A percentile compares a stretch with the other conserved stretches of the same genome.
phyloP scores from a whole-genome alignment of 2,113 vertebrate species.

The Dryoscopus gambensis region DNA sequence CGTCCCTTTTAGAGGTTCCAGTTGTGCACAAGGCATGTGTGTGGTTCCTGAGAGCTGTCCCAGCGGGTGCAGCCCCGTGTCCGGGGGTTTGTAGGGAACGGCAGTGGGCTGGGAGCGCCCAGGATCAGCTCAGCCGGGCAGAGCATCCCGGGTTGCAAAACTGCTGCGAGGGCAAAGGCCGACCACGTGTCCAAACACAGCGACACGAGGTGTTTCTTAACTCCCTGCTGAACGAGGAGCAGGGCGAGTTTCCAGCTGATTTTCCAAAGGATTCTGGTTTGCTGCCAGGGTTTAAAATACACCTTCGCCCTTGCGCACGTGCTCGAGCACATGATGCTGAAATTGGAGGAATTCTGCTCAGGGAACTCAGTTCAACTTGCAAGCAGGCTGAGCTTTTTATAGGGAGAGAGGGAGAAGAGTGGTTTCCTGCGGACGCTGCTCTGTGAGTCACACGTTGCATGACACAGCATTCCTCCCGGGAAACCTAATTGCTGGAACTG shows the following conservation, averaged over 20 bases:
- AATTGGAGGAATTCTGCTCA: neutral
- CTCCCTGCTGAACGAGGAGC: neutral
- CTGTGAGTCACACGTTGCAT: neutral
- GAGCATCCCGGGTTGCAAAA: neutral
- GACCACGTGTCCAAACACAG: neutral
- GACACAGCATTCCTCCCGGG: constrained; percentile 14
- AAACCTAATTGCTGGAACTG: neutral
- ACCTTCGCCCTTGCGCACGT: neutral
- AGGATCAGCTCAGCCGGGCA: neutral
- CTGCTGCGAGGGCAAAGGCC: neutral
- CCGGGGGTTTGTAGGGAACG: rapidly evolving
- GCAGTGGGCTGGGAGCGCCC: neutral
- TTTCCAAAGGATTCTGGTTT: neutral
- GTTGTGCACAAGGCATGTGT: neutral
- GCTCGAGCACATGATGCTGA: neutral
- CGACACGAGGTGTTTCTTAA: neutral
- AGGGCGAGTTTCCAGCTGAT: neutral
- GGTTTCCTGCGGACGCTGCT: neutral
- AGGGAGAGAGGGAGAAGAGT: neutral
- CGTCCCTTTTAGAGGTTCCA: neutral
- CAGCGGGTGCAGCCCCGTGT: neutral
- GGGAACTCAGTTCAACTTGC: neutral
- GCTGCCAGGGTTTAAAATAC: neutral
- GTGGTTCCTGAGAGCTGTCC: neutral
- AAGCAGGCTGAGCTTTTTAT: neutral